These are phyloP conservation scores for Echinometra lucunter DNA, from an alignment of 53 echinoderm and acorn worm species.

Conservation along the genomic window DNA sequence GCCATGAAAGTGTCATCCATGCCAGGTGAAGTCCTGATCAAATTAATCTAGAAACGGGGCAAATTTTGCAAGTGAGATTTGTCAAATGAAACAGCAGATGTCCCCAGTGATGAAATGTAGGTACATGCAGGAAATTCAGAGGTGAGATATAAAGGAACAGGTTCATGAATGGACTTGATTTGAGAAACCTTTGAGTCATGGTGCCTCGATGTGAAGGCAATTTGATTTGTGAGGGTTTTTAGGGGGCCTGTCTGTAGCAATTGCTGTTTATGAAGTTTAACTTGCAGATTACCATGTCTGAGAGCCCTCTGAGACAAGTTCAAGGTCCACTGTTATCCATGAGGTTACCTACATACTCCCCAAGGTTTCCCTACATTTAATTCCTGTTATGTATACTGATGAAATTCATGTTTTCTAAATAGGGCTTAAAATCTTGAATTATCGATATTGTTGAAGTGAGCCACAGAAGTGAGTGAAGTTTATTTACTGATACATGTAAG, in stretches of 20 bases:
- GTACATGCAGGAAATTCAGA: not conserved
- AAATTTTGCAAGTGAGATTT: not conserved
- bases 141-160: not conserved
- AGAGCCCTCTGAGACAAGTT: not conserved
- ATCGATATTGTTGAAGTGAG: not conserved
- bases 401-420: not conserved
- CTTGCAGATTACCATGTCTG: slow-evolving; percentile 7
- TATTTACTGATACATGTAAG: not conserved
- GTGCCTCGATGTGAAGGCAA: not conserved
- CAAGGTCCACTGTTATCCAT: not conserved
- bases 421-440: not conserved
- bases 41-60: not conserved
- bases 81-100: not conserved
- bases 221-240: not conserved
- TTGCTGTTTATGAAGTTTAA: not conserved
- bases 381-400: not conserved
- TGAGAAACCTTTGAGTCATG: slow-evolving; percentile 20
- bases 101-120: slow-evolving; percentile 1
- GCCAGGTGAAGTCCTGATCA: not conserved
- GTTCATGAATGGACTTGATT: not conserved
- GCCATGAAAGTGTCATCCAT: not conserved
- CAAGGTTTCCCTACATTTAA: not conserved
- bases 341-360: not conserved
- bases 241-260: not conserved
- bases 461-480: not conserved